Evolutionary conservation across 92 coral and sea anemone genomes (phyloP).

Genomic region (Desmophyllum pertusum): DNA sequence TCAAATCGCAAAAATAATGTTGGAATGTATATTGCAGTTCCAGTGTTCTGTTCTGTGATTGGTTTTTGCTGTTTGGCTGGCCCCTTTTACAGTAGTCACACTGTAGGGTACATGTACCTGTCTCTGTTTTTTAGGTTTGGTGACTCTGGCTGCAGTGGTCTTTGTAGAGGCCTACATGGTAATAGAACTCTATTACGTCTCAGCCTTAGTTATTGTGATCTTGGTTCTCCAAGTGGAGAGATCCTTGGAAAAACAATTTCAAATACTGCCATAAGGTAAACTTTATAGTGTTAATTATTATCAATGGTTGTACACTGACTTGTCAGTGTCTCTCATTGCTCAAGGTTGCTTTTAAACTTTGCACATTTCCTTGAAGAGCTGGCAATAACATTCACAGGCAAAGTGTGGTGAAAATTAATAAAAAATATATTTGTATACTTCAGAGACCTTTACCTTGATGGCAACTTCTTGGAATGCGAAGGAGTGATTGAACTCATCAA

Average conservation of each 20-base stretch:
- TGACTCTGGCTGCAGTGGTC: constrained; percentile 94
- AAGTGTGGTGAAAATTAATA: neutral
- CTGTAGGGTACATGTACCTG: neutral
- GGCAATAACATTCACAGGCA: neutral
- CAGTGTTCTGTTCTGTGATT: too few species aligned
- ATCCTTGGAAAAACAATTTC: constrained; percentile 87
- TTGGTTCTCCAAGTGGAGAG: constrained; percentile 92
- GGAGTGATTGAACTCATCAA: constrained; percentile 94
- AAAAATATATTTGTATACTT: neutral
- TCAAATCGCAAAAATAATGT: too few species aligned
- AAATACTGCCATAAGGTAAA: constrained; percentile 87
- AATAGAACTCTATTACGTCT: constrained; percentile 87
- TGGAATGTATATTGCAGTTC: too few species aligned
- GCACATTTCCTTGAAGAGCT: too few species aligned
- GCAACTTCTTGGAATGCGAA: constrained; percentile 91
- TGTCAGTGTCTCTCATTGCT: too few species aligned
- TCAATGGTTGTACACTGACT: too few species aligned
- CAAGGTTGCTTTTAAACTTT: too few species aligned
- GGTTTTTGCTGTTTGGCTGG: too few species aligned
- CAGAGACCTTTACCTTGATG: constrained; percentile 96
- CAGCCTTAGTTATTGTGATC: constrained; percentile 89
- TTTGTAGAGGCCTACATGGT: constrained; percentile 90
- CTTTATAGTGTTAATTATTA: too few species aligned
- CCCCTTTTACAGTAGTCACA: too few species aligned
- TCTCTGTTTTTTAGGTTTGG: constrained; percentile 77